Conservation (phyloP, 2,113 vertebrate species). For the Archilochus colubris region DNA sequence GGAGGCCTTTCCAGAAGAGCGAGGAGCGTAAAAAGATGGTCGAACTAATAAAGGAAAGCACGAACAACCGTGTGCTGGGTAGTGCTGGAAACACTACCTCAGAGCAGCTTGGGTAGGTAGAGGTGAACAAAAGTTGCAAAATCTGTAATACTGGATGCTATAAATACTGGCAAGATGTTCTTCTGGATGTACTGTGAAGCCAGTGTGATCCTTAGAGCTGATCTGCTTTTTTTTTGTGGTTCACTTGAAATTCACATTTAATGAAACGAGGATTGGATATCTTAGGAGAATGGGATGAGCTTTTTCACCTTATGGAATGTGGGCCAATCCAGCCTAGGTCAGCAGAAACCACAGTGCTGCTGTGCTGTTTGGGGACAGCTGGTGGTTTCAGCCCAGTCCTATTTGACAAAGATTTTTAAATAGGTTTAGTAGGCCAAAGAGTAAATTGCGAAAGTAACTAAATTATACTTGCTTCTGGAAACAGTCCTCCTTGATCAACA, state of each 20-base stretch:
- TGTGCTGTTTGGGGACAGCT: not conserved
- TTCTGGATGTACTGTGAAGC: not conserved
- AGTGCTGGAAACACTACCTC: not conserved
- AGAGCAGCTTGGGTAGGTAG: not conserved
- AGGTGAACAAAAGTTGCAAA: not conserved
- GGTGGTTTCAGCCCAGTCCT: not conserved
- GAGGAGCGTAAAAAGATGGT: not conserved
- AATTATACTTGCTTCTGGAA: not conserved
- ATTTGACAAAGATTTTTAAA: not conserved
- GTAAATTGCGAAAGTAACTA: slow-evolving; percentile 18
- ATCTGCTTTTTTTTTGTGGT: not conserved
- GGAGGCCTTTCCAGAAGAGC: slow-evolving; percentile 10
- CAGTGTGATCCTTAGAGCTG: not conserved
- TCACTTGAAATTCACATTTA: not conserved
- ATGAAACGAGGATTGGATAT: not conserved
- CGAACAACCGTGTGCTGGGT: not conserved
- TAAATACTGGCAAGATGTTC: not conserved
- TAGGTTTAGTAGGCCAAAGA: slow-evolving; percentile 12
- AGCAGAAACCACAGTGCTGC: not conserved
- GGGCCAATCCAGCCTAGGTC: not conserved
- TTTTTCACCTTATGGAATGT: not conserved
- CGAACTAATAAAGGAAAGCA: not conserved
- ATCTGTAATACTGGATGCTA: not conserved
- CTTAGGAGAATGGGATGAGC: not conserved
- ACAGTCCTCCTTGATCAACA: not conserved